A percentile compares a stretch with the other conserved stretches of the same genome.
Conservation (phyloP, 2,888 invertebrate genomes). For the Amiota mariae region DNA sequence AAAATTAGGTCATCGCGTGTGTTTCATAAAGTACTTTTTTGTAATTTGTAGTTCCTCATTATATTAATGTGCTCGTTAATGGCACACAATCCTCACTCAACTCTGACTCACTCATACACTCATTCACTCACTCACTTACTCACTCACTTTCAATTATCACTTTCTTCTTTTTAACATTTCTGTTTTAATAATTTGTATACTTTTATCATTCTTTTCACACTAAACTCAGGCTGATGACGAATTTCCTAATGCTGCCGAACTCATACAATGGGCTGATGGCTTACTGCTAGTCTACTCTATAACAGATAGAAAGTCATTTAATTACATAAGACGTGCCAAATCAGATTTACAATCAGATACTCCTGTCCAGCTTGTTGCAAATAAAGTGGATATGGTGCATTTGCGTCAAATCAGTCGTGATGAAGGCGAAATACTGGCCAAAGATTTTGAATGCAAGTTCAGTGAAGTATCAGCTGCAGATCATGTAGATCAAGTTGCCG, state of each 20-base stretch:
- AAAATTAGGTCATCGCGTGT: conserved; percentile 19
- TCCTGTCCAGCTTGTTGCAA: conserved; percentile 89
- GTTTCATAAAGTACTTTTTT: too few relatives aligned
- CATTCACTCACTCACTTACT: conserved; percentile 2
- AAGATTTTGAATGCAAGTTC: conserved; percentile 91
- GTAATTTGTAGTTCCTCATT: not conserved
- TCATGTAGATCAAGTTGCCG: conserved; percentile 87
- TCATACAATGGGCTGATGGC: conserved; percentile 92
- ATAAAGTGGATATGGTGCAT: conserved; percentile 93
- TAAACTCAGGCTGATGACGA: conserved; percentile 81
- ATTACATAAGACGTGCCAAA: conserved; percentile 85
- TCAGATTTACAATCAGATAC: conserved; percentile 81
- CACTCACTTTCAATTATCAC: conserved; percentile 17
- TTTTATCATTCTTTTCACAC: not conserved
- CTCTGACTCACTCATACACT: conserved; percentile 6
- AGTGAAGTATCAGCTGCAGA: conserved; percentile 92
- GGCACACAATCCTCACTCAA: not conserved
- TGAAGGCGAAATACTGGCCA: conserved; percentile 90
- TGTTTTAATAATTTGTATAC: not conserved
- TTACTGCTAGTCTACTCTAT: conserved; percentile 91
- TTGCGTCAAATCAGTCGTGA: conserved; percentile 89
- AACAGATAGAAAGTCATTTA: conserved; percentile 88
- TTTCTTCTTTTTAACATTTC: too few relatives aligned
- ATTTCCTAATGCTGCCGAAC: conserved; percentile 80
- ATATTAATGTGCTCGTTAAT: not conserved